These are phyloP conservation scores for Standfussiana lucernea DNA, from an alignment of 2,888 invertebrate species.

Conservation along the genomic window DNA sequence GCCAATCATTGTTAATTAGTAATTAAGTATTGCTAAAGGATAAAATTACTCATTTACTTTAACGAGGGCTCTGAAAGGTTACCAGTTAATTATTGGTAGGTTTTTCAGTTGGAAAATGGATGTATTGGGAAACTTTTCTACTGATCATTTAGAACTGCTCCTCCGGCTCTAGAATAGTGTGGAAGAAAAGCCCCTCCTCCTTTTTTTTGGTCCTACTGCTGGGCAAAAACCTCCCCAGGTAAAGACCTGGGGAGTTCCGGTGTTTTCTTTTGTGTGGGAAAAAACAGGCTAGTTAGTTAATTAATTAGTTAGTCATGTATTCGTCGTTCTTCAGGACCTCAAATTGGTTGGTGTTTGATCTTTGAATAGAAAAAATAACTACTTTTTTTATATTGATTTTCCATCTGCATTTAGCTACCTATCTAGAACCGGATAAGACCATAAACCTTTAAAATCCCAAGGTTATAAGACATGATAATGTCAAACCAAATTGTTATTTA, in stretches of 20 bases:
- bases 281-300: too few species aligned
- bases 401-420: conserved; percentile 3
- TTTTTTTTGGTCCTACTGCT: not conserved
- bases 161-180: not conserved
- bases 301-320: not conserved
- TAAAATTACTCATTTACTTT: not conserved
- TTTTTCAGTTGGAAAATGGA: not conserved
- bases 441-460: conserved; percentile 54
- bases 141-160: not conserved
- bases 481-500: conserved; percentile 45
- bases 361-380: conserved; percentile 3
- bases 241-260: too few species aligned
- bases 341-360: not conserved
- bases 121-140: not conserved
- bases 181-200: not conserved
- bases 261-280: too few species aligned
- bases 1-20: conserved; percentile 15
- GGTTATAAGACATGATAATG: conserved; percentile 59
- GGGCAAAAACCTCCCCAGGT: too few species aligned
- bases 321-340: not conserved
- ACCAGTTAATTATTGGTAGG: not conserved
- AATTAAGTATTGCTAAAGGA: not conserved
- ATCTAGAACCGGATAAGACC: conserved; percentile 40
- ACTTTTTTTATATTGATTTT: conserved; percentile 5
- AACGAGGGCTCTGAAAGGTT: not conserved